These are phyloP conservation scores for Sylvicola cinctus DNA, from an alignment of 2,888 invertebrate genomes.

Conservation along the genomic window DNA sequence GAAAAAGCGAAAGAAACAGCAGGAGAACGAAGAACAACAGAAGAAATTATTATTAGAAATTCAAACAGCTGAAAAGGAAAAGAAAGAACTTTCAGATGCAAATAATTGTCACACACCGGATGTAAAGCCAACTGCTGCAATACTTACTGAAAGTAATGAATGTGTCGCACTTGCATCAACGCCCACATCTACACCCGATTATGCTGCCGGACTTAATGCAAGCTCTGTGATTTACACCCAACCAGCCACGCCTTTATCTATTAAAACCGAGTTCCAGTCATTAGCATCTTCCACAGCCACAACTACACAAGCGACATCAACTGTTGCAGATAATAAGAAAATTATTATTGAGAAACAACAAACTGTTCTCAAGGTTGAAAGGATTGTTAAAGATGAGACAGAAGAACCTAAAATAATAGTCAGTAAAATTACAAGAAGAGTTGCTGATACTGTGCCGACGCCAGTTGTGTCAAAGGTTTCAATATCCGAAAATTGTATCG, in stretches of 20 bases:
- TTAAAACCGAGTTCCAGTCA: slow-evolving; percentile 7
- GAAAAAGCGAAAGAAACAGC: slow-evolving; percentile 70
- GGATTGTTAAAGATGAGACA: background rate
- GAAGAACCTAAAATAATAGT: too few relatives aligned
- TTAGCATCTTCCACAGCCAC: background rate
- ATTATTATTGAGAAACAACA: slow-evolving; percentile 1
- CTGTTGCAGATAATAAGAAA: background rate
- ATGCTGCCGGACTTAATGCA: slow-evolving; percentile 56
- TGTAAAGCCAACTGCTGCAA: slow-evolving; percentile 17
- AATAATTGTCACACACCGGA: slow-evolving; percentile 14
- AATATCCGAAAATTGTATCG: too few relatives aligned
- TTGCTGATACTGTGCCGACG: too few relatives aligned
- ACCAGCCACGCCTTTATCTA: slow-evolving; percentile 20
- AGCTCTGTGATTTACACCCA: slow-evolving; percentile 29
- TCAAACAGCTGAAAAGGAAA: slow-evolving; percentile 8
- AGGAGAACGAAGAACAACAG: slow-evolving; percentile 44
- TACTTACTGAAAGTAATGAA: slow-evolving; percentile 15
- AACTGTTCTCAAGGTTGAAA: background rate
- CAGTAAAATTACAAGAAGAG: too few relatives aligned
- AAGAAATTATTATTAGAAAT: slow-evolving; percentile 36
- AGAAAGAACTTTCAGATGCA: slow-evolving; percentile 12
- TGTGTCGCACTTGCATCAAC: slow-evolving; percentile 18
- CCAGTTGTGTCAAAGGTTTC: too few relatives aligned
- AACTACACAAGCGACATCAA: background rate
- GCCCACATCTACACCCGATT: slow-evolving; percentile 46